Percentiles rank a stretch among this genome's conserved stretches.
Conservation (phyloP, 2,797 vertebrate species). For the Poeciliopsis paucimaculata region DNA sequence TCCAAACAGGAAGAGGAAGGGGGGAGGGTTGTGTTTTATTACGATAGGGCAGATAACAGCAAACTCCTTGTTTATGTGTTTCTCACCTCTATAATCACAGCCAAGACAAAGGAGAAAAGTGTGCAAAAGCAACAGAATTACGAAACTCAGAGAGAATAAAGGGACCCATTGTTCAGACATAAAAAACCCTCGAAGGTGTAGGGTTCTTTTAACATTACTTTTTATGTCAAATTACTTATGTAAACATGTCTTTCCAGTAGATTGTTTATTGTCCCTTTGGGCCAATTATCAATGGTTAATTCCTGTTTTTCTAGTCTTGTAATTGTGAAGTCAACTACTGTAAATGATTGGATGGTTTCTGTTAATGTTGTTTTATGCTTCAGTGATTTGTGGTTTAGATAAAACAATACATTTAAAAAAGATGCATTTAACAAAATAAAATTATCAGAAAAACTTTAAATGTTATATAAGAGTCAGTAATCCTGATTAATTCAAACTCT, state of each 20-base stretch:
- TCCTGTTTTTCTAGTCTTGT: conserved; percentile 24
- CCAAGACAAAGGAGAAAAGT: conserved; percentile 33
- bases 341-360: conserved; percentile 2
- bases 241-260: conserved; percentile 29
- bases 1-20: conserved; percentile 79
- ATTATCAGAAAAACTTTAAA: background rate
- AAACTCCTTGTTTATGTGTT: conserved; percentile 69
- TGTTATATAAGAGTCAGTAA: background rate
- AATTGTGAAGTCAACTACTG: background rate
- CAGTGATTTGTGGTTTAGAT: conserved; percentile 1
- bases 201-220: background rate
- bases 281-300: conserved; percentile 17
- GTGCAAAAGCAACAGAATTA: conserved; percentile 23
- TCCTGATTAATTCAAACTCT: background rate
- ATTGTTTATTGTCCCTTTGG: conserved; percentile 23
- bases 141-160: conserved; percentile 19
- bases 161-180: conserved; percentile 10
- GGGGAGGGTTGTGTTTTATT: conserved; percentile 71
- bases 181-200: background rate
- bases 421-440: background rate
- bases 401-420: background rate
- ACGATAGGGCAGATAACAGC: conserved; percentile 71
- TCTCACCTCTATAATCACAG: conserved; percentile 71
- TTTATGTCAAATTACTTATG: conserved; percentile 6
- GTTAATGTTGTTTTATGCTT: conserved; percentile 10